These are phyloP conservation scores for Tinamus major DNA, from an alignment of 2,797 vertebrate species.

Conservation along the genomic window DNA sequence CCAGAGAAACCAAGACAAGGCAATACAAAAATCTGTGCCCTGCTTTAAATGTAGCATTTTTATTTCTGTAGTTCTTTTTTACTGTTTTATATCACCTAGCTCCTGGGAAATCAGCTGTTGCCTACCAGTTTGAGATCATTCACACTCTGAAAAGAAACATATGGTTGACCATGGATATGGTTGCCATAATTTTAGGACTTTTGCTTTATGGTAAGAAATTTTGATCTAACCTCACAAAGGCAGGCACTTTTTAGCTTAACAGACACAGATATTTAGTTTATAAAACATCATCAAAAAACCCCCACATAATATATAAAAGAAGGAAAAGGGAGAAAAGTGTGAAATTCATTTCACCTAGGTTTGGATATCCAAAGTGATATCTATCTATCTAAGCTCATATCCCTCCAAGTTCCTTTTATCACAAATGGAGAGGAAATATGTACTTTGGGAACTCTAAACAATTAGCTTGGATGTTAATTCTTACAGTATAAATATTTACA, in stretches of 20 bases:
- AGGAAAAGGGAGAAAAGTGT: neutral
- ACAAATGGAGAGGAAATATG: neutral
- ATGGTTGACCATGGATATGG: constrained; percentile 1
- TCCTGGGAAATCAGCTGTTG: constrained; percentile 42
- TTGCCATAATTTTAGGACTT: neutral
- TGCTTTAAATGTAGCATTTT: neutral
- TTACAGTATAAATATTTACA: constrained; percentile 1
- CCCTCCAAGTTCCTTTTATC: neutral
- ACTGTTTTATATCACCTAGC: neutral
- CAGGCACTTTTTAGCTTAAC: neutral
- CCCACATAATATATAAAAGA: neutral
- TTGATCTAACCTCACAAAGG: neutral
- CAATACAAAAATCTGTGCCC: neutral
- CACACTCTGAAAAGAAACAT: constrained; percentile 29
- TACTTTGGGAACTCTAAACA: constrained; percentile 14
- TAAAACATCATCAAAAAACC: constrained; percentile 5
- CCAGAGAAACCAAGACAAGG: neutral
- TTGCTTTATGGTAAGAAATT: neutral
- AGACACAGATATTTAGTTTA: neutral
- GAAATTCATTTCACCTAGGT: neutral
- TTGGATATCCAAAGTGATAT: neutral
- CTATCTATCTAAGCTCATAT: neutral
- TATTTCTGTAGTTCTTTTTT: neutral
- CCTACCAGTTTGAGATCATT: constrained; percentile 34
- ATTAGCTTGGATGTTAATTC: neutral